These are phyloP conservation scores for Pseudomyrmex concolor DNA, from an alignment of 1,140 invertebrate species.

Conservation along the genomic window DNA sequence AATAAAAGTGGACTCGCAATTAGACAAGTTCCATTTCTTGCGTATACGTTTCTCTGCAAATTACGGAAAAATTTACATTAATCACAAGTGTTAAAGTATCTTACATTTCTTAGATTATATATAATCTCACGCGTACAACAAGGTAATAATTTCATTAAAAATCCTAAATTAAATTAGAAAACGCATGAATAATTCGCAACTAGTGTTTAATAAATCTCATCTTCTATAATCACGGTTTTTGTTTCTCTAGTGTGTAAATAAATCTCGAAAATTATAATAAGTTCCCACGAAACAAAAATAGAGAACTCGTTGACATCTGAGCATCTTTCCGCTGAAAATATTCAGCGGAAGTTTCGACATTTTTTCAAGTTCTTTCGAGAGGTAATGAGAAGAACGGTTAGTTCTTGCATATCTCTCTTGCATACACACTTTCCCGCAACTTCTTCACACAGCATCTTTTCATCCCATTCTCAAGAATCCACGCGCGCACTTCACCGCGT, in stretches of 20 bases:
- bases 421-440: neutral
- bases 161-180: neutral
- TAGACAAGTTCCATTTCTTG: slow-evolving; percentile 36
- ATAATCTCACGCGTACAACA: neutral
- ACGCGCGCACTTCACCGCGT: neutral
- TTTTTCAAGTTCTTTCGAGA: neutral
- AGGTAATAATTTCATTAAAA: neutral
- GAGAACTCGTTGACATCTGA: neutral
- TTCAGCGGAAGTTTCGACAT: neutral
- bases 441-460: neutral
- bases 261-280: neutral
- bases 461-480: neutral
- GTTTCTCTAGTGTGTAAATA: too few species aligned
- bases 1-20: slow-evolving; percentile 32
- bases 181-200: too few species aligned
- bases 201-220: neutral
- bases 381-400: neutral
- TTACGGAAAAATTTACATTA: slow-evolving; percentile 4
- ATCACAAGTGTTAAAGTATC: slow-evolving; percentile 5
- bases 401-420: neutral
- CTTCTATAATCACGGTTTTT: too few species aligned
- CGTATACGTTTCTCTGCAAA: neutral
- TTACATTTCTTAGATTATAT: neutral
- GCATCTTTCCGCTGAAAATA: neutral
- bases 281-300: too few species aligned